phyloP scores from a whole-genome alignment of 2,888 invertebrate species.

The Limnephilus rhombicus region DNA sequence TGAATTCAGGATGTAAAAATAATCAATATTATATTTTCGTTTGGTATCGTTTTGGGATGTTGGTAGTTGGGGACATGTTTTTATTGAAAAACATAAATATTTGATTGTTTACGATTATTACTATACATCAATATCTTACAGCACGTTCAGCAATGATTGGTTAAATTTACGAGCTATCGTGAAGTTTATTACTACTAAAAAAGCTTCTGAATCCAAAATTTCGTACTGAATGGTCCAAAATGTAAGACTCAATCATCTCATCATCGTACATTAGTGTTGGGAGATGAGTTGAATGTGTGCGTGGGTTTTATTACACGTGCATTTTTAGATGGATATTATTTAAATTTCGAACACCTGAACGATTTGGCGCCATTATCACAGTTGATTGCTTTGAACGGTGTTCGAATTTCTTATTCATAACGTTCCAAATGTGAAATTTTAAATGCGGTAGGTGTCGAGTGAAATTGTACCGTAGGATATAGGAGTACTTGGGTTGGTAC shows the following conservation, averaged over 20 bases:
- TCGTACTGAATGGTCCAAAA: not conserved
- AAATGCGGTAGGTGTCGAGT: not conserved
- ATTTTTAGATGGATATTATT: constrained; percentile 29
- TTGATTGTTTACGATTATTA: not conserved
- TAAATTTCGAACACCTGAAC: constrained; percentile 36
- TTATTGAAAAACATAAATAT: not conserved
- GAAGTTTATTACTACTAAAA: constrained; percentile 26
- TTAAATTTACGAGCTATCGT: constrained; percentile 28
- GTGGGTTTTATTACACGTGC: constrained; percentile 41
- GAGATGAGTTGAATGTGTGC: constrained; percentile 14
- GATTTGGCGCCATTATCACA: constrained; percentile 47
- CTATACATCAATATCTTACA: not conserved
- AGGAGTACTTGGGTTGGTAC: not conserved
- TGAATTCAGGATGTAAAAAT: too few relatives aligned
- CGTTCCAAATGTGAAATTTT: not conserved
- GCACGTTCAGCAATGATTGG: constrained; percentile 4
- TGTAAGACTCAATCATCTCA: constrained; percentile 2
- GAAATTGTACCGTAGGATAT: constrained; percentile 7
- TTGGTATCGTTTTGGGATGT: not conserved
- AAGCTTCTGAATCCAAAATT: constrained; percentile 26
- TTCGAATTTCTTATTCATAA: constrained; percentile 27
- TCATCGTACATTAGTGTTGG: not conserved
- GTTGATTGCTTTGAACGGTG: constrained; percentile 43
- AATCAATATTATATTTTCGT: not conserved
- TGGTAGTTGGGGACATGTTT: not conserved